These are phyloP conservation scores for Cheilinus undulatus DNA, from an alignment of 2,113 vertebrate genomes.

Conservation along the genomic window DNA sequence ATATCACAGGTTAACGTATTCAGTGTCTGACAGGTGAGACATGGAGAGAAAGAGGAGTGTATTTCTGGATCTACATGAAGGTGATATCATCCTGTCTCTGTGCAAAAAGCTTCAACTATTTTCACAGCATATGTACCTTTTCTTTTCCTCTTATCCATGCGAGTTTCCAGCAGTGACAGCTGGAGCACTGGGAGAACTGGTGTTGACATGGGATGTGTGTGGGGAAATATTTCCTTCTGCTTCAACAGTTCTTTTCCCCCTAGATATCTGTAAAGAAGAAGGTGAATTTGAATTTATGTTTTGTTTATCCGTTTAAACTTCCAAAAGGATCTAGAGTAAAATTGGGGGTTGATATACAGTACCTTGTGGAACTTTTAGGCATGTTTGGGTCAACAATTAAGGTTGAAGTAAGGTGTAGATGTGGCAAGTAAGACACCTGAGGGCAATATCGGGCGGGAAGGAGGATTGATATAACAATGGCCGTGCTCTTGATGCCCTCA, in stretches of 20 bases:
- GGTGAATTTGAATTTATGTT: not conserved
- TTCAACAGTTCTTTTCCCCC: not conserved
- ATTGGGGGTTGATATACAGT: no score
- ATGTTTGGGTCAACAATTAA: no score
- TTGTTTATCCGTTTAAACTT: not conserved
- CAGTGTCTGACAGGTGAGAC: constrained; percentile 50
- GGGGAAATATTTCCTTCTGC: not conserved
- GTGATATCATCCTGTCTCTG: constrained; percentile 29
- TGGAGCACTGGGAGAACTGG: constrained; percentile 27
- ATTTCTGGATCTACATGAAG: constrained; percentile 39
- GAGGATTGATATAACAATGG: no score
- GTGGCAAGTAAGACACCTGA: no score
- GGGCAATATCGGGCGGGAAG: no score
- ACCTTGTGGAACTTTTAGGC: no score
- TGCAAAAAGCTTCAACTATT: constrained; percentile 17
- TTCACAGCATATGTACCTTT: constrained; percentile 12
- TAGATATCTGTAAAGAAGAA: not conserved
- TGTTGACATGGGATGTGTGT: constrained; percentile 16
- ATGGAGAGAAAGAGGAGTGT: constrained; percentile 7
- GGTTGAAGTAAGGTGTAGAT: no score
- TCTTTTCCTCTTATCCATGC: constrained; percentile 4
- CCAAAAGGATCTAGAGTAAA: not conserved
- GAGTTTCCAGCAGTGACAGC: constrained; percentile 26
- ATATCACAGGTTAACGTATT: constrained; percentile 33
- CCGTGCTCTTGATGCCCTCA: no score